phyloP scores from a whole-genome alignment of 2,797 vertebrate species.

The Melanotaenia pygmaea region DNA sequence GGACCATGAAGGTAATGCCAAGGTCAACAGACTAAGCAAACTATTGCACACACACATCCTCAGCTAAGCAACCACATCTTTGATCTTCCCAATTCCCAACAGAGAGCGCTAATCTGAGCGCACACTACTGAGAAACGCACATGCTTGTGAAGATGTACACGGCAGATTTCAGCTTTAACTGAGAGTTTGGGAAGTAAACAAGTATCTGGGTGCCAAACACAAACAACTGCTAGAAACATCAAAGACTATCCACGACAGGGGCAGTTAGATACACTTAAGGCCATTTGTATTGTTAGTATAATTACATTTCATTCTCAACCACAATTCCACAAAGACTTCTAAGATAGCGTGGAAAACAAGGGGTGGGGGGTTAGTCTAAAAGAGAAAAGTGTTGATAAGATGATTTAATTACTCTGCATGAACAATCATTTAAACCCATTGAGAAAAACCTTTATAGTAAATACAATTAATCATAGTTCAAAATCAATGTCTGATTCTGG shows the following conservation, averaged over 20 bases:
- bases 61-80: slow-evolving; percentile 43
- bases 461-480: slow-evolving; percentile 10
- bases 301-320: slow-evolving; percentile 5
- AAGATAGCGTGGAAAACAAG: neutral
- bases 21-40: slow-evolving; percentile 65
- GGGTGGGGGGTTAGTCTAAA: neutral
- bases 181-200: slow-evolving; percentile 20
- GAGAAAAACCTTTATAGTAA: slow-evolving; percentile 4
- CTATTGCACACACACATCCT: slow-evolving; percentile 17
- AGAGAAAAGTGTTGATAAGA: neutral
- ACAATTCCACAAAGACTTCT: slow-evolving; percentile 23
- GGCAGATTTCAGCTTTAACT: slow-evolving; percentile 46
- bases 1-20: slow-evolving; percentile 64
- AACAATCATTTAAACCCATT: neutral
- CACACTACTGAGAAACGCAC: slow-evolving; percentile 35
- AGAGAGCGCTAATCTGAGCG: slow-evolving; percentile 50
- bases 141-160: slow-evolving; percentile 38
- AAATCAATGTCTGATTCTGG: neutral
- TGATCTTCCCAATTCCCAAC: slow-evolving; percentile 56
- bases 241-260: slow-evolving; percentile 27
- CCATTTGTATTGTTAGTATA: neutral
- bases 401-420: neutral
- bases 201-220: slow-evolving; percentile 36
- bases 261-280: neutral
- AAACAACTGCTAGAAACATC: slow-evolving; percentile 43